These are phyloP conservation scores for Zonitis immaculata DNA, from an alignment of 2,888 invertebrate species.

Conservation along the genomic window DNA sequence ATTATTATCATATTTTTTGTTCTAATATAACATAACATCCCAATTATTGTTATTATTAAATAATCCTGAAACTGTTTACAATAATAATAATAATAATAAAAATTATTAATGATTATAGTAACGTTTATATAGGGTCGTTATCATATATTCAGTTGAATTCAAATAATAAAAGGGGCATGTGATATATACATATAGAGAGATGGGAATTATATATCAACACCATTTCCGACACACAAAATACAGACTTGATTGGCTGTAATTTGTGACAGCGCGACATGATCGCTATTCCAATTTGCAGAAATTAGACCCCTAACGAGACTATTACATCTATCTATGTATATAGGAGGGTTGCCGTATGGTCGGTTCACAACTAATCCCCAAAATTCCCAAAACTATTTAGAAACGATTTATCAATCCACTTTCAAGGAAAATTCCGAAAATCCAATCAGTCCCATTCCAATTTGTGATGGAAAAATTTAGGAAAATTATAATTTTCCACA, in stretches of 20 bases:
- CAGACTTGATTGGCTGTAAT: conserved; percentile 41
- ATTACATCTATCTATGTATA: conserved; percentile 31
- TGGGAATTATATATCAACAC: conserved; percentile 17
- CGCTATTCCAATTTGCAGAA: conserved; percentile 30
- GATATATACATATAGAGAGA: conserved; percentile 11
- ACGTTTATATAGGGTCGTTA: conserved; percentile 10
- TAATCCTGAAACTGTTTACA: background rate
- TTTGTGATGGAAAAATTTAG: no score
- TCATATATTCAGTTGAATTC: background rate
- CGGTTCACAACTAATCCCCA: conserved; percentile 23
- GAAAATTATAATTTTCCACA: no score
- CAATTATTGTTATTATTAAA: no score
- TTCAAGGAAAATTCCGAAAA: no score
- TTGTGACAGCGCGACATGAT: conserved; percentile 35
- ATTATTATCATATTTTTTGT: no score
- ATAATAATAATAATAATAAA: background rate
- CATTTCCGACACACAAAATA: conserved; percentile 38
- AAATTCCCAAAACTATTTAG: background rate
- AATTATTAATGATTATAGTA: conserved; percentile 1
- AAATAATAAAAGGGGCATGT: conserved; percentile 4
- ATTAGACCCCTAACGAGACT: conserved; percentile 35
- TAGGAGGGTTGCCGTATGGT: conserved; percentile 16
- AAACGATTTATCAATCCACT: no score
- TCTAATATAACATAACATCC: background rate
- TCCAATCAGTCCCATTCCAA: no score